Evolutionary conservation across 1,140 invertebrate species (phyloP).

Genomic region (Pomacea maculata): DNA sequence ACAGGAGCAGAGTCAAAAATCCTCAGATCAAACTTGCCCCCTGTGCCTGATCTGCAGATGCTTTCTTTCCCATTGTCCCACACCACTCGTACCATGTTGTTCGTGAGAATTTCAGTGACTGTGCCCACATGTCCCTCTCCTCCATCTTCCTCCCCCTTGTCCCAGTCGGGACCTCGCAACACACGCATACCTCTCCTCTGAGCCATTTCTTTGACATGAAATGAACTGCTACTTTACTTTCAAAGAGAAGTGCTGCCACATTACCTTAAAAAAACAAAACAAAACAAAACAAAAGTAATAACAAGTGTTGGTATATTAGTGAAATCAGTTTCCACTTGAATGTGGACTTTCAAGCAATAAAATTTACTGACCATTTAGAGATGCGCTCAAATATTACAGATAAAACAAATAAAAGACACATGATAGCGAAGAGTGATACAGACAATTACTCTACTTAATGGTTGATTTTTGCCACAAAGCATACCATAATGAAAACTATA

Average conservation of each 20-base stretch:
- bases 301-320: neutral
- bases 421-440: too few relatives aligned
- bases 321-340: neutral
- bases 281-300: neutral
- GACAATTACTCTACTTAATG: too few relatives aligned
- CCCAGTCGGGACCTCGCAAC: conserved; percentile 41
- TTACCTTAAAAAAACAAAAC: neutral
- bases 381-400: too few relatives aligned
- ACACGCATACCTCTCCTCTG: conserved; percentile 29
- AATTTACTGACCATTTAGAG: too few relatives aligned
- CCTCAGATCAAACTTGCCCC: conserved; percentile 29
- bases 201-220: conserved; percentile 10
- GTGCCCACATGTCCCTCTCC: conserved; percentile 43
- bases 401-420: too few relatives aligned
- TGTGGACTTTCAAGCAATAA: neutral
- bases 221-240: neutral
- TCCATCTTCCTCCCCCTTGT: conserved; percentile 27
- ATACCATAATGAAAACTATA: too few relatives aligned
- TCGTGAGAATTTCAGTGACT: conserved; percentile 12
- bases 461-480: too few relatives aligned
- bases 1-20: conserved; percentile 35
- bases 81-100: conserved; percentile 19
- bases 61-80: conserved; percentile 32
- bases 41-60: conserved; percentile 20
- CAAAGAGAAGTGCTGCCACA: neutral